Conservation (phyloP, 2,113 vertebrate genomes). For the Ailurus styani region DNA sequence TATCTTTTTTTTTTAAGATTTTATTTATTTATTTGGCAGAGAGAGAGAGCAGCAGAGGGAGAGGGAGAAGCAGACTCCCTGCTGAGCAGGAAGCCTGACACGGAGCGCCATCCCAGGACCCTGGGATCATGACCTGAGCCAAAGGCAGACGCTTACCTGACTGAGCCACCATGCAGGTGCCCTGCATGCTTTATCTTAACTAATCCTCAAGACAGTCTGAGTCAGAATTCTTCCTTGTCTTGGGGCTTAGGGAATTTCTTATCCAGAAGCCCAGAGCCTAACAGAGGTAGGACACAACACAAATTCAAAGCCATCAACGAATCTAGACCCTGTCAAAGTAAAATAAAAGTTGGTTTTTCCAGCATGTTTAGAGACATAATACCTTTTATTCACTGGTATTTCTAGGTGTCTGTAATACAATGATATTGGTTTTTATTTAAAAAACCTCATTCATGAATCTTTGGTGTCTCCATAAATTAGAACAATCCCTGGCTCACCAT, state of each 20-base stretch:
- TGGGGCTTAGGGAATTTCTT: background rate
- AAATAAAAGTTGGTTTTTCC: background rate
- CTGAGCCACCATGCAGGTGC: background rate
- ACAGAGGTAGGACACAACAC: background rate
- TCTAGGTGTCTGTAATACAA: background rate
- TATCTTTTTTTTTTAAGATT: background rate
- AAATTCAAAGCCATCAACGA: background rate
- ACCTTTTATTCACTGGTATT: background rate
- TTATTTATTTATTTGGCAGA: no score
- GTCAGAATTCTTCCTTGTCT: background rate
- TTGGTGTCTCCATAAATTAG: background rate
- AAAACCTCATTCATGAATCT: background rate
- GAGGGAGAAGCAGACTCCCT: no score
- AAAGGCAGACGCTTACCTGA: no score
- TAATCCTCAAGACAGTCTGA: background rate
- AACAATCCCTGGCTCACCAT: background rate
- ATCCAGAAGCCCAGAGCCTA: background rate
- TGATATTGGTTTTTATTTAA: background rate
- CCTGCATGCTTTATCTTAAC: background rate
- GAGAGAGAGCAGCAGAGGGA: no score
- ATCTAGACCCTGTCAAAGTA: background rate
- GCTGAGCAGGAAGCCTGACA: no score
- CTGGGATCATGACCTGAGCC: no score
- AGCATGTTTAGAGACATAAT: background rate
- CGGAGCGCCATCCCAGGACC: no score